Base-by-base conservation (phyloP, 2,888 invertebrate genomes). In the Nemotelus pantherinus region DNA sequence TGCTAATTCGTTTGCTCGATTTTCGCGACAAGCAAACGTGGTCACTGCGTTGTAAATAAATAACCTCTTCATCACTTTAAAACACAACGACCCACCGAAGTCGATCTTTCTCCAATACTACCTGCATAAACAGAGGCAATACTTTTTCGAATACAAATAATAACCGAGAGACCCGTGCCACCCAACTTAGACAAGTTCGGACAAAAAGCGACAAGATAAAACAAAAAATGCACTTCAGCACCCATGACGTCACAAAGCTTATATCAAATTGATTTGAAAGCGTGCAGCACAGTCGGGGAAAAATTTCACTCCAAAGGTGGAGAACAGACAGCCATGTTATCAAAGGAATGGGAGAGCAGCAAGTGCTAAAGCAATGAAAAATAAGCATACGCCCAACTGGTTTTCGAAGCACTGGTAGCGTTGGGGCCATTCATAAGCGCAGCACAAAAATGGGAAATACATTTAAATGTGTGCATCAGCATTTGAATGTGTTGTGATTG, bases 191-290 rank as follows among this genome's bases (percentile, higher is more conserved):
- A 74, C 74, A 74, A 25, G 74, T 63, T 47, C 74, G 50, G 60
- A 60, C 74, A 74, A 60, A 74, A 74, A 60, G 41, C 63, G 74
- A 74, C 74, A 74, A 60, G 63, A 60, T 60, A 10, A 70, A 70
- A 70, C 55, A 55, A 55, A 67, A 67, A 53, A 53, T 70, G 70
- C 70, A 70, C 55, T 70, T 55, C n/a, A 45, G 25, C 25, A 10
- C 41, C 43, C 2, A 3, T 74, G 74, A 74, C 74, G 74, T 74
- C 60, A 74, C 25, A 44, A 43, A 53, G 55, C 41, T 57, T 55
- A 71, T 55, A 2, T 41, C 71, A 63, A 55, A 25, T 45, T 10
- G 25, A 58, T 57, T n/a, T 44, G 43, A 55, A 43, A 39, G 1
- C 41, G 55, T 3, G 53, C 43, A 63, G 65, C 44, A 6, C 25